Percentiles rank a stretch among this genome's conserved stretches.
Conservation (phyloP, 2,113 vertebrate genomes). For the Rhea americana region DNA sequence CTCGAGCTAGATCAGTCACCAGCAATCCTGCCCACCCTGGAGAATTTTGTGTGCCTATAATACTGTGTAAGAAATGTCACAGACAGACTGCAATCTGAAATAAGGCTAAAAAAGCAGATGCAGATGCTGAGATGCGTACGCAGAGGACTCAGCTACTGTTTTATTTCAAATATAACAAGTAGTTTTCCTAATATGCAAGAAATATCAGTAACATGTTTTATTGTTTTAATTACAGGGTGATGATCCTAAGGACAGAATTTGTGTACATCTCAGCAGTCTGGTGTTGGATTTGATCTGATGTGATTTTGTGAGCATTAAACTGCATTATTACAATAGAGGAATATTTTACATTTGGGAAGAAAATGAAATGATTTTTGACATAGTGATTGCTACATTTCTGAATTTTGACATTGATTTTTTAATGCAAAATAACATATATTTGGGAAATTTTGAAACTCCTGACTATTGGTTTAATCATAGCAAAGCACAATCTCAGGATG, state of each 20-base stretch:
- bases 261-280: slow-evolving; percentile 12
- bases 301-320: slow-evolving; percentile 47
- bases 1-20: rapidly evolving
- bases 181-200: neutral
- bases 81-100: neutral
- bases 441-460: slow-evolving; percentile 20
- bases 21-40: neutral
- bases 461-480: neutral
- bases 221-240: slow-evolving; percentile 58
- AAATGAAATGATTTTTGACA: neutral
- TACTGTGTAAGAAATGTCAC: neutral
- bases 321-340: slow-evolving; percentile 24
- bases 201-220: slow-evolving; percentile 23
- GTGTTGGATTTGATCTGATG: slow-evolving; percentile 56
- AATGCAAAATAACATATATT: neutral
- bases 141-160: neutral
- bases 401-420: neutral
- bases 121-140: neutral
- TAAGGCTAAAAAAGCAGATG: neutral
- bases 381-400: slow-evolving; percentile 21
- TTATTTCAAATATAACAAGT: neutral
- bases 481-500: slow-evolving; percentile 63
- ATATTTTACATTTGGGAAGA: slow-evolving; percentile 36
- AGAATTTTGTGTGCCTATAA: neutral
- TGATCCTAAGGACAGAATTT: slow-evolving; percentile 31